A percentile compares a stretch with the other conserved stretches of the same genome.
These are phyloP conservation scores for Hybognathus amarus DNA, from an alignment of 2,797 vertebrate genomes.

Conservation along the genomic window DNA sequence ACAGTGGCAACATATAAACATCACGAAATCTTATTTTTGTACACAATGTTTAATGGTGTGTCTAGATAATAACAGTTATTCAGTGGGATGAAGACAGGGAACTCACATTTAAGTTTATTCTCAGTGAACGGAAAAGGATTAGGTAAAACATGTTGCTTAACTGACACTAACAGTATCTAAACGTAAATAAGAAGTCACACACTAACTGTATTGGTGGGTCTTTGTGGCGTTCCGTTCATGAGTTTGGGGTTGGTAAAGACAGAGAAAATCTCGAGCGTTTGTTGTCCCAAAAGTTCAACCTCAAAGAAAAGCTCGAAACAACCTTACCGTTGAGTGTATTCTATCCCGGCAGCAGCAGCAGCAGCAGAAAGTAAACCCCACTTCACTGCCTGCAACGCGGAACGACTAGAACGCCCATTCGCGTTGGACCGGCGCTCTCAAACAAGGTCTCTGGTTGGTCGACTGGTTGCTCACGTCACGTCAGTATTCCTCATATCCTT, in stretches of 20 bases:
- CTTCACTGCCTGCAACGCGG: too few species aligned
- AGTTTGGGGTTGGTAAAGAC: background rate
- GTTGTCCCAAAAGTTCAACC: background rate
- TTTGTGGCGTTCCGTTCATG: background rate
- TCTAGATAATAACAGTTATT: background rate
- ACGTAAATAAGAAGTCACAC: background rate
- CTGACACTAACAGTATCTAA: background rate
- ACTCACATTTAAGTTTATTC: background rate
- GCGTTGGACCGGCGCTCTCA: background rate
- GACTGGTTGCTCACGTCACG: background rate
- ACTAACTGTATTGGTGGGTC: background rate
- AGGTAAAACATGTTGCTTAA: background rate
- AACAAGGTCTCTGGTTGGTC: background rate
- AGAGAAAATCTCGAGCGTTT: background rate
- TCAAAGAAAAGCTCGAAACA: background rate
- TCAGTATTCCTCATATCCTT: background rate
- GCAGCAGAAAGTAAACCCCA: background rate
- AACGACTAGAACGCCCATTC: background rate
- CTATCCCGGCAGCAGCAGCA: background rate
- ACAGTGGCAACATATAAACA: background rate
- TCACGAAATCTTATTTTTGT: background rate
- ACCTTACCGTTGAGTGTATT: slow-evolving; percentile 2
- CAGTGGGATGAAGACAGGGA: background rate
- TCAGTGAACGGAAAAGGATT: background rate
- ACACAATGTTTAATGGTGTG: background rate